Conservation (phyloP, 1,140 invertebrate genomes). For the Cherax destructor region DNA sequence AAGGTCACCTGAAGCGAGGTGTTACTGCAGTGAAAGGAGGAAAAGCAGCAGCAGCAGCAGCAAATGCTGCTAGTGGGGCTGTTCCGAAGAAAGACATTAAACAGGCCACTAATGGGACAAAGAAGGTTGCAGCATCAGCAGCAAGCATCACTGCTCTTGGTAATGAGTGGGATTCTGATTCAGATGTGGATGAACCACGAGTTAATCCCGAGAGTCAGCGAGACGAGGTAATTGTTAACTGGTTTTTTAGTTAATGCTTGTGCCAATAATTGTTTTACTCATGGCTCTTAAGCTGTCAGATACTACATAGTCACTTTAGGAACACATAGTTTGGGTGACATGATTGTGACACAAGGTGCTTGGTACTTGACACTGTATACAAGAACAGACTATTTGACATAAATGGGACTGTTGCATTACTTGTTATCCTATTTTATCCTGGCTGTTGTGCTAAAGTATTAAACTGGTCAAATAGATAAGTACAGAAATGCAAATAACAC, state of each 20-base stretch:
- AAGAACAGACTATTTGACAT: no score
- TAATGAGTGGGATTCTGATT: conserved; percentile 26
- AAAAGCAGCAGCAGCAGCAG: conserved; percentile 18
- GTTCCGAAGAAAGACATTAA: conserved; percentile 47
- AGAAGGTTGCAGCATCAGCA: conserved; percentile 13
- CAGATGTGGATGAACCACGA: conserved; percentile 7
- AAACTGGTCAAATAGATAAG: no score
- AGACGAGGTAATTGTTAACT: not conserved
- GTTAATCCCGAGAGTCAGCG: conserved; percentile 43
- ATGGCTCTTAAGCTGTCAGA: no score
- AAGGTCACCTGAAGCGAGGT: conserved; percentile 62
- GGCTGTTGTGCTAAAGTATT: no score
- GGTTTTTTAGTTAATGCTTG: not conserved
- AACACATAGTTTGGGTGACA: no score
- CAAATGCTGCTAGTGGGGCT: not conserved
- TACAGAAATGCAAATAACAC: no score
- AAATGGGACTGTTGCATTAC: no score
- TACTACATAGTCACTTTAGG: no score
- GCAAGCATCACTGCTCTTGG: conserved; percentile 18
- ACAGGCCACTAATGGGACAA: not conserved
- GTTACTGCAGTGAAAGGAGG: conserved; percentile 11
- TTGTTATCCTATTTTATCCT: no score
- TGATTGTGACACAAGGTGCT: no score
- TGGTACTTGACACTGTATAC: no score
- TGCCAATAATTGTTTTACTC: no score